Conservation (phyloP, 2,888 invertebrate genomes). For the Parnassius glacialis region DNA sequence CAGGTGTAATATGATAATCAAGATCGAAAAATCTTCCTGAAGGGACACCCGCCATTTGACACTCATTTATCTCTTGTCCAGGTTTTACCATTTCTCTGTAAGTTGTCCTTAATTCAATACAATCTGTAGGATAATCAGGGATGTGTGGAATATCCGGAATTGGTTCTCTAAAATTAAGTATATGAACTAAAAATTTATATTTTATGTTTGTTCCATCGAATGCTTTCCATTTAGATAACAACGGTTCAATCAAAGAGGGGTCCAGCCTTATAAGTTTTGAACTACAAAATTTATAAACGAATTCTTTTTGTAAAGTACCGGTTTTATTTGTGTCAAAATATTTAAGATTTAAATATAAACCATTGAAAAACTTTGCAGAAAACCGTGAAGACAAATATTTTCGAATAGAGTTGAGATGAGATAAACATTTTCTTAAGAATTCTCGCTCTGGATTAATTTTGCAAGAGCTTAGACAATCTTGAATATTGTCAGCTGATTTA, state of each 20-base stretch:
- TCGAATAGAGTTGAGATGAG: slow-evolving; percentile 64
- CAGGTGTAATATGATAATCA: slow-evolving; percentile 59
- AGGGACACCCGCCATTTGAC: slow-evolving; percentile 59
- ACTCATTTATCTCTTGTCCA: slow-evolving; percentile 42
- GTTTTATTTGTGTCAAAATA: slow-evolving; percentile 59
- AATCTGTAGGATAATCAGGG: slow-evolving; percentile 51
- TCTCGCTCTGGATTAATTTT: slow-evolving; percentile 54
- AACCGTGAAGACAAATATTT: slow-evolving; percentile 52
- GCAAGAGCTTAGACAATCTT: slow-evolving; percentile 64
- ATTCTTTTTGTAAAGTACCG: slow-evolving; percentile 67
- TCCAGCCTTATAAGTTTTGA: slow-evolving; percentile 68
- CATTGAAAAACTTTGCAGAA: slow-evolving; percentile 53
- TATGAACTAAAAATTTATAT: slow-evolving; percentile 72
- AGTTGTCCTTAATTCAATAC: slow-evolving; percentile 61
- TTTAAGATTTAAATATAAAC: slow-evolving; percentile 57
- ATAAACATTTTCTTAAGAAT: slow-evolving; percentile 67
- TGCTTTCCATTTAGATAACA: slow-evolving; percentile 68
- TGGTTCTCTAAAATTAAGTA: slow-evolving; percentile 68
- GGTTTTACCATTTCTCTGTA: slow-evolving; percentile 67
- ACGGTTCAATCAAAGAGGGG: slow-evolving; percentile 68
- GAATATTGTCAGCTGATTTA: slow-evolving; percentile 62
- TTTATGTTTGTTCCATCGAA: slow-evolving; percentile 67
- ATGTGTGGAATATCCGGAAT: slow-evolving; percentile 66
- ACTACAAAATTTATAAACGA: slow-evolving; percentile 66
- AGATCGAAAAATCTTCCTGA: slow-evolving; percentile 67